Evolutionary conservation across 1,140 invertebrate species (phyloP).

Genomic region (Globodera ellingtonae): DNA sequence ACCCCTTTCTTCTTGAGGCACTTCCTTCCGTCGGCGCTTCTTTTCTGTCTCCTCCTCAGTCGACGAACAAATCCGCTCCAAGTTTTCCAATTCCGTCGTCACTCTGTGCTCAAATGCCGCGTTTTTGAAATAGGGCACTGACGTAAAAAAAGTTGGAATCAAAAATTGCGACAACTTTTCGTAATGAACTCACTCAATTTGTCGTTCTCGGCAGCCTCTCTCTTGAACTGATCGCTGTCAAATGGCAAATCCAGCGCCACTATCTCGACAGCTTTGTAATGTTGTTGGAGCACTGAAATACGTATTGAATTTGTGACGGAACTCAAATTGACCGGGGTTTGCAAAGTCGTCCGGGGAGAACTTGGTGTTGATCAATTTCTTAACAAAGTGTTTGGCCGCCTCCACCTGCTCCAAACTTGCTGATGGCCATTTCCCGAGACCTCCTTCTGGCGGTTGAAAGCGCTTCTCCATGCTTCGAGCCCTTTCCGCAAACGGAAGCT

Average conservation of each 20-base stretch:
- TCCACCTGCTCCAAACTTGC: constrained; percentile 20
- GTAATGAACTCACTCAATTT: constrained; percentile 31
- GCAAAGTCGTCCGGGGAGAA: constrained; percentile 37
- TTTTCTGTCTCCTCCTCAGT: background rate
- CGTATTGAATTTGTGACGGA: background rate
- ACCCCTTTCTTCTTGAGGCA: background rate
- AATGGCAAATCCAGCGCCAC: constrained; percentile 40
- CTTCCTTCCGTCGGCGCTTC: no score
- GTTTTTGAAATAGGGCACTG: constrained; percentile 39
- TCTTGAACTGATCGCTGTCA: constrained; percentile 19
- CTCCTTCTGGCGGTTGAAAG: constrained; percentile 22
- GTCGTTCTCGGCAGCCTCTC: constrained; percentile 27
- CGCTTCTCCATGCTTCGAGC: constrained; percentile 25
- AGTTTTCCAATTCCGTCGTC: constrained; percentile 8
- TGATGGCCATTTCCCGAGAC: constrained; percentile 4
- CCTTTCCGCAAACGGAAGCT: constrained; percentile 44
- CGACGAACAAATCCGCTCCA: constrained; percentile 9
- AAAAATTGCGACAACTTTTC: background rate
- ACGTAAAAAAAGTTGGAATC: background rate
- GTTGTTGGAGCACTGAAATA: constrained; percentile 33
- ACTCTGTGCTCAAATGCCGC: constrained; percentile 24
- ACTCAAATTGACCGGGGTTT: constrained; percentile 17
- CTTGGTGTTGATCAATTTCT: constrained; percentile 24
- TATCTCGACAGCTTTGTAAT: constrained; percentile 42
- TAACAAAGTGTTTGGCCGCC: constrained; percentile 43